Conservation (phyloP, 53 echinoderm and acorn worm species). For the Henricia sp. region DNA sequence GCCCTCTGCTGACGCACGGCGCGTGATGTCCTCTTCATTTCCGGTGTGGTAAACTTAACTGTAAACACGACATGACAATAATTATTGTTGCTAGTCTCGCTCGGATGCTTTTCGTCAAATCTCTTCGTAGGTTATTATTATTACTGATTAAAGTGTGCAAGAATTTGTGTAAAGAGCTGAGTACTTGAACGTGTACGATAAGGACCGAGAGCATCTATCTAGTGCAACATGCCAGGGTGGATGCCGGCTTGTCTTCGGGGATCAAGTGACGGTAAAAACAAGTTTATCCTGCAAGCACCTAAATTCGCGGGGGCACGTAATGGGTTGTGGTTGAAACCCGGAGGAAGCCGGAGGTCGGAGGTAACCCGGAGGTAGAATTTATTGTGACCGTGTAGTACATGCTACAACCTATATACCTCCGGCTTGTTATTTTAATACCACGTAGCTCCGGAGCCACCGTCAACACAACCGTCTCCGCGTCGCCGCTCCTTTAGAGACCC, state of each 20-base stretch:
- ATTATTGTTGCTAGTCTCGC: background rate
- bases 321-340: background rate
- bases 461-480: background rate
- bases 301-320: background rate
- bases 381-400: no score
- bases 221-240: conserved; percentile 42
- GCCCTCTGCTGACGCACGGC: conserved; percentile 28
- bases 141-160: background rate
- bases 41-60: background rate
- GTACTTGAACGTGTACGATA: background rate
- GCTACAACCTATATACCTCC: no score
- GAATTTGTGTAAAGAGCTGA: background rate
- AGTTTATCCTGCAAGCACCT: background rate
- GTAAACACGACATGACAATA: background rate
- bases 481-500: background rate
- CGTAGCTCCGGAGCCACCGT: no score
- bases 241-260: conserved; percentile 42
- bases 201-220: background rate
- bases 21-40: no score
- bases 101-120: background rate
- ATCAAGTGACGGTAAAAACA: conserved; percentile 14
- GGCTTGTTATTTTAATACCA: background rate
- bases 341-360: background rate
- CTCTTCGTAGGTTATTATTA: no score
- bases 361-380: no score